Conservation (phyloP, 1,140 invertebrate species). For the Agrilus planipennis region DNA sequence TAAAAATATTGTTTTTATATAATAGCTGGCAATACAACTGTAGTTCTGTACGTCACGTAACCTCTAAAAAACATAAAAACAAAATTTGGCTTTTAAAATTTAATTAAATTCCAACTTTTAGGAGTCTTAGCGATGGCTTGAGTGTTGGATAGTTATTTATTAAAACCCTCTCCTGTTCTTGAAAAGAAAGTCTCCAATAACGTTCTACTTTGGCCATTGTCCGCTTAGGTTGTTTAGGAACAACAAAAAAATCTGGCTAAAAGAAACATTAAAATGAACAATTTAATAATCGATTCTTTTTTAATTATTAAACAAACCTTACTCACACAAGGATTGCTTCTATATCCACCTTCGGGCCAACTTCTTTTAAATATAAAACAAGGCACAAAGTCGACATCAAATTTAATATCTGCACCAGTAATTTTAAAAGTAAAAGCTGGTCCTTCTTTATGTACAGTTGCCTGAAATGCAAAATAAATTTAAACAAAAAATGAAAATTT, state of each 20-base stretch:
- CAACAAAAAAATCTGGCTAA: constrained; percentile 22
- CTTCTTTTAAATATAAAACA: constrained; percentile 22
- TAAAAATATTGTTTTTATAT: constrained; percentile 40
- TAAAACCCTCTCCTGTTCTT: constrained; percentile 25
- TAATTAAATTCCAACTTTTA: constrained; percentile 25
- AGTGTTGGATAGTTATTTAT: constrained; percentile 15
- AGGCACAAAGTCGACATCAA: constrained; percentile 29
- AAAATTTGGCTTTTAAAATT: constrained; percentile 1
- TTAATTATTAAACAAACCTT: no score
- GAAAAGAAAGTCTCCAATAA: constrained; percentile 28
- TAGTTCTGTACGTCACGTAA: constrained; percentile 34
- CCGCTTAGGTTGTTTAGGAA: constrained; percentile 24
- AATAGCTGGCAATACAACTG: constrained; percentile 38
- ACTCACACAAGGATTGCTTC: constrained; percentile 11
- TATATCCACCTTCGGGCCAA: constrained; percentile 21
- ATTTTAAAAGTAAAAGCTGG: constrained; percentile 28
- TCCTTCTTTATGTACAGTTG: constrained; percentile 12
- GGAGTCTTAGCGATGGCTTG: constrained; percentile 22
- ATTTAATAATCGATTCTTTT: background rate
- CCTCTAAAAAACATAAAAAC: constrained; percentile 30
- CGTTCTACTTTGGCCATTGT: background rate
- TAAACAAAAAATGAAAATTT: constrained; percentile 4
- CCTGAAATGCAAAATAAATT: constrained; percentile 9
- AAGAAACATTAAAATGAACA: background rate
- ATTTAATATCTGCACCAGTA: constrained; percentile 9